These are phyloP conservation scores for Selenia dentaria DNA, from an alignment of 2,888 invertebrate species.

Conservation along the genomic window DNA sequence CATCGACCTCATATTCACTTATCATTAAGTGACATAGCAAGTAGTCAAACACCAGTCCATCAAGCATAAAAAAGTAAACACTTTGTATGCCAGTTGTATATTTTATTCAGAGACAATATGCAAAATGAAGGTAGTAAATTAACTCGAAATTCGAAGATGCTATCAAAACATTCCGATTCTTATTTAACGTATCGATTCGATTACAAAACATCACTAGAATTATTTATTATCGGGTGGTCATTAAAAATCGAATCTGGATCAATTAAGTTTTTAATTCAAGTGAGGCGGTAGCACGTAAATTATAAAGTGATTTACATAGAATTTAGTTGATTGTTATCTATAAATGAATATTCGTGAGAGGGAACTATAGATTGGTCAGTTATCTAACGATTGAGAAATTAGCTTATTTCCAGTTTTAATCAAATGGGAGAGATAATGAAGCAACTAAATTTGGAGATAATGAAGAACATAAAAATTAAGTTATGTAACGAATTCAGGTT, in stretches of 20 bases:
- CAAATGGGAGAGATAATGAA: neutral
- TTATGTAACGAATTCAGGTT: too few species aligned
- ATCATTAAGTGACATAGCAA: too few species aligned
- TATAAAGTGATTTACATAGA: slow-evolving; percentile 24
- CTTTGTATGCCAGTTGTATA: too few species aligned
- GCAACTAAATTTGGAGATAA: slow-evolving; percentile 1
- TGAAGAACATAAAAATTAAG: neutral
- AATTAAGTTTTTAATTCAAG: slow-evolving; percentile 31
- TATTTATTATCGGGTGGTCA: slow-evolving; percentile 13
- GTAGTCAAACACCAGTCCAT: too few species aligned
- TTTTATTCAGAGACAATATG: too few species aligned
- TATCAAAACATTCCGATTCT: slow-evolving; percentile 3
- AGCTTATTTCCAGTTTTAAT: slow-evolving; percentile 6
- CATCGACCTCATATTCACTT: too few species aligned
- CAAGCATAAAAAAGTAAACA: too few species aligned
- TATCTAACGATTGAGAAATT: slow-evolving; percentile 23
- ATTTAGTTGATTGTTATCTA: slow-evolving; percentile 19
- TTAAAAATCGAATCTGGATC: slow-evolving; percentile 17
- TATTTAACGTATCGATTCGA: slow-evolving; percentile 1
- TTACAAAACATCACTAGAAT: slow-evolving; percentile 13
- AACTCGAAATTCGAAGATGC: too few species aligned
- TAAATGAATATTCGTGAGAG: slow-evolving; percentile 14
- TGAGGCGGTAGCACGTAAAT: slow-evolving; percentile 28
- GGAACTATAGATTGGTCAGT: slow-evolving; percentile 12
- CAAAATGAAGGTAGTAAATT: too few species aligned